Conservation (phyloP, 2,113 vertebrate species). For the Pipra filicauda region DNA sequence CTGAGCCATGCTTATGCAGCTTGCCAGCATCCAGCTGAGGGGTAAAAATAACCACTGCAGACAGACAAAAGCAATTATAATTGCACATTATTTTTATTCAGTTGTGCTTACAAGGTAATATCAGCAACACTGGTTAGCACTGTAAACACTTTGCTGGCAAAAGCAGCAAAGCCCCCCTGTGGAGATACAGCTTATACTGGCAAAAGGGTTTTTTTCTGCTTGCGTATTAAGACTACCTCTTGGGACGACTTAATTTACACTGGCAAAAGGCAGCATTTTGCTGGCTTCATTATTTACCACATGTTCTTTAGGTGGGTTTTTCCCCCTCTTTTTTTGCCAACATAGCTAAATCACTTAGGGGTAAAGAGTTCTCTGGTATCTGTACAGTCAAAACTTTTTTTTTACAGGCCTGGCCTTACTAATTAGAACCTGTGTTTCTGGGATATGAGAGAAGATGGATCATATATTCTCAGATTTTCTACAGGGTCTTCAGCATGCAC, state of each 20-base stretch:
- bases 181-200: conserved; percentile 42
- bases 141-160: conserved; percentile 44
- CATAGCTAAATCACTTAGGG: not conserved
- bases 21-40: not conserved
- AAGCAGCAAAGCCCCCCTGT: conserved; percentile 9
- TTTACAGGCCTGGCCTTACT: not conserved
- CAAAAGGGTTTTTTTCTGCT: conserved; percentile 15
- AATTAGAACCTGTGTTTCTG: not conserved
- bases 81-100: not conserved
- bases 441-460: not conserved
- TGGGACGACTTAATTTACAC: conserved; percentile 48
- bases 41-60: not conserved
- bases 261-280: conserved; percentile 35
- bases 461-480: not conserved
- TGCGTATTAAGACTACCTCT: conserved; percentile 42
- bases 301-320: not conserved
- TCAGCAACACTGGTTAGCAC: not conserved
- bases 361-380: not conserved
- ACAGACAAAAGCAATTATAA: not conserved
- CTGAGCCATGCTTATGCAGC: not conserved
- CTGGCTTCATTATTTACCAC: not conserved
- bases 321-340: fast-evolving
- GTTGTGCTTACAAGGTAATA: conserved; percentile 56
- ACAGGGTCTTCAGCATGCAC: not conserved
- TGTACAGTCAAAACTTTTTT: not conserved